These are phyloP conservation scores for Stenodera caucasica DNA, from an alignment of 2,888 invertebrate species.

Conservation along the genomic window DNA sequence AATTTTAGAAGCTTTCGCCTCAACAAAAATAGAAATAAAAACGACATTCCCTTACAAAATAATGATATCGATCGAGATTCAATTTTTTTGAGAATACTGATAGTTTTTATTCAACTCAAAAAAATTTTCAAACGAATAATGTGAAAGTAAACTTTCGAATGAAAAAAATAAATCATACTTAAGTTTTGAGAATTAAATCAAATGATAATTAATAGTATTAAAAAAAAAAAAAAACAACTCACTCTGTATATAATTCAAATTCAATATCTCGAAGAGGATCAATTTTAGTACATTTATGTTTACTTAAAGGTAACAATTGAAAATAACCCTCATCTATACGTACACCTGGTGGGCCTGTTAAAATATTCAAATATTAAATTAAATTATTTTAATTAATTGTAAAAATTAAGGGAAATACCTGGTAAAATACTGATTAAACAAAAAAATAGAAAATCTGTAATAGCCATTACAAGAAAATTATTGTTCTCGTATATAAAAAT, in stretches of 20 bases:
- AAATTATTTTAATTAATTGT: slow-evolving; percentile 12
- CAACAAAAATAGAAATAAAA: too few relatives aligned
- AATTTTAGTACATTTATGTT: slow-evolving; percentile 61
- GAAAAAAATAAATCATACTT: too few relatives aligned
- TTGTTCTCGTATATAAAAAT: too few relatives aligned
- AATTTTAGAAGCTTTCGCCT: too few relatives aligned
- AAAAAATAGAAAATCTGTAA: slow-evolving; percentile 46
- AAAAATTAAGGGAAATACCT: slow-evolving; percentile 39
- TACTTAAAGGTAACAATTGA: slow-evolving; percentile 62
- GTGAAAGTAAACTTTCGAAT: too few relatives aligned
- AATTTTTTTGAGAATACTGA: too few relatives aligned
- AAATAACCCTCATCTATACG: slow-evolving; percentile 61
- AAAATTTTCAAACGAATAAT: too few relatives aligned
- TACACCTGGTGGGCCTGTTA: slow-evolving; percentile 61
- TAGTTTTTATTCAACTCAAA: too few relatives aligned
- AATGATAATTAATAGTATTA: too few relatives aligned
- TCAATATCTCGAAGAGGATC: slow-evolving; percentile 59
- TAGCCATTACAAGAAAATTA: slow-evolving; percentile 35
- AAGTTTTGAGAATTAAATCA: too few relatives aligned
- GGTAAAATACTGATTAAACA: slow-evolving; percentile 46
- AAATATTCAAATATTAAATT: neutral
- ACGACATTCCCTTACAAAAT: too few relatives aligned
- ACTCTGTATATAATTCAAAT: slow-evolving; percentile 63
- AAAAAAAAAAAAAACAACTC: slow-evolving; percentile 26
- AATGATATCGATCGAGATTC: too few relatives aligned